Conservation (phyloP, 2,888 invertebrate genomes). For the Amphimallon solstitiale region DNA sequence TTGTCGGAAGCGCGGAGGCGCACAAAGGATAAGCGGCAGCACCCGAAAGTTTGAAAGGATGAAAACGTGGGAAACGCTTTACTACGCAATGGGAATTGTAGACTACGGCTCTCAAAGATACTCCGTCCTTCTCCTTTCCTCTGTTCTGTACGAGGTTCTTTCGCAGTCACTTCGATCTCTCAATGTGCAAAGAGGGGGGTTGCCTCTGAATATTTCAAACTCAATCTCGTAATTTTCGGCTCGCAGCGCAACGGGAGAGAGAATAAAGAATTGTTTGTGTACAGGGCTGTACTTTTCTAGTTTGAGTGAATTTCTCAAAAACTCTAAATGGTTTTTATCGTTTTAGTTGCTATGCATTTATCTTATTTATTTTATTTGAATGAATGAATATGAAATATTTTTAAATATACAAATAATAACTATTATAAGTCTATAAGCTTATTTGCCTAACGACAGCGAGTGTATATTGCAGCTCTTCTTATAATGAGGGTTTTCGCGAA, state of each 20-base stretch:
- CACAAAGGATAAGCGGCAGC: slow-evolving; percentile 51
- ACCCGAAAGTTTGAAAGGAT: slow-evolving; percentile 51
- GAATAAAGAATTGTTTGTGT: slow-evolving; percentile 13
- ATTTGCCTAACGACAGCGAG: no score
- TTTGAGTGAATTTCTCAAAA: not conserved
- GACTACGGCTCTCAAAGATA: not conserved
- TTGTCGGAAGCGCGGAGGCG: slow-evolving; percentile 40
- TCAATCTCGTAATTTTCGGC: slow-evolving; percentile 32
- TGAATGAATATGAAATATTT: no score
- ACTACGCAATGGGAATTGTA: slow-evolving; percentile 47
- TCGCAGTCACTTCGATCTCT: slow-evolving; percentile 9
- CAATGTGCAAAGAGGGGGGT: slow-evolving; percentile 7
- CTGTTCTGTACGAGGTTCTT: not conserved
- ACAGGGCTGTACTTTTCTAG: not conserved
- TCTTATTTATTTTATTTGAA: no score
- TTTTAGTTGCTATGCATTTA: no score
- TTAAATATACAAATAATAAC: no score
- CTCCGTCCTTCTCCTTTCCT: not conserved
- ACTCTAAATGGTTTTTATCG: not conserved
- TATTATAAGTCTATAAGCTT: no score
- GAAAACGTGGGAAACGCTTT: slow-evolving; percentile 55
- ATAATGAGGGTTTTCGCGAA: no score
- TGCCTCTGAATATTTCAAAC: slow-evolving; percentile 30
- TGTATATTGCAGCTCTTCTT: no score
- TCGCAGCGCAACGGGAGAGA: not conserved